Evolutionary conservation across 2,888 invertebrate species (phyloP), one percentile per base, ranked within the genome.

Genomic region (Tenthredo notha): DNA sequence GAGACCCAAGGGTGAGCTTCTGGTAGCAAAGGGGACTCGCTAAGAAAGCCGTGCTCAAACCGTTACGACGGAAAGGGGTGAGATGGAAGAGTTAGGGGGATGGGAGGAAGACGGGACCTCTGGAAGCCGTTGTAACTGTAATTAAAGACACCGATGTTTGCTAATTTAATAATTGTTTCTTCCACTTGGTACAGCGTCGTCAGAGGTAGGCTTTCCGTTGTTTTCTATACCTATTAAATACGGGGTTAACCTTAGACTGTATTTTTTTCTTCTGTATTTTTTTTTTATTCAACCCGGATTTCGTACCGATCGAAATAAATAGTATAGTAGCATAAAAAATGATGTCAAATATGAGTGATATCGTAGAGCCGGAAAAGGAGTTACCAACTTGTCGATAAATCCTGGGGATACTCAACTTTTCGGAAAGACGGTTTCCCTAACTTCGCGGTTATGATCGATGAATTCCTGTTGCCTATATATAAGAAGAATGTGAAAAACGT

Each of bases 1-100:
- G 67, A 83, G 65, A 67, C 83, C 83, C 67, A 83, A 50, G 80
- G 80, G 80, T 80, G 80, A 80, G 80, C 80, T 80, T 80, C 80
- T 58, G 80, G 58, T 80, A 40, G 80, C 61, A 61, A 40, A 40
- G 61, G 80, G 61, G 58, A 80, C 58, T 61, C 77, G 80, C 80
- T 61, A 61, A 80, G 80, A 80, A 80, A 80, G 80, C 80, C 58
- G 40, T 80, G 80, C 61, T 80, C 61, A 50, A 80, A 80, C 80
- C 80, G 80, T 80, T 80, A 61, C 40, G 12, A 21, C 58, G 61
- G 21, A 61, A 80, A 61, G 61, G 80, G 80, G 61, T 61, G 33
- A n/a, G 29, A 25, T 5, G 10, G 37, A 61, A 80, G 80, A 80
- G 80, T 80, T 80, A 50, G 80, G 78, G 78, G 47, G 21, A 7